A percentile compares a stretch with the other conserved stretches of the same genome.
These are phyloP conservation scores for Auanema freiburgensis DNA, from an alignment of 2,888 invertebrate genomes.

Conservation along the genomic window DNA sequence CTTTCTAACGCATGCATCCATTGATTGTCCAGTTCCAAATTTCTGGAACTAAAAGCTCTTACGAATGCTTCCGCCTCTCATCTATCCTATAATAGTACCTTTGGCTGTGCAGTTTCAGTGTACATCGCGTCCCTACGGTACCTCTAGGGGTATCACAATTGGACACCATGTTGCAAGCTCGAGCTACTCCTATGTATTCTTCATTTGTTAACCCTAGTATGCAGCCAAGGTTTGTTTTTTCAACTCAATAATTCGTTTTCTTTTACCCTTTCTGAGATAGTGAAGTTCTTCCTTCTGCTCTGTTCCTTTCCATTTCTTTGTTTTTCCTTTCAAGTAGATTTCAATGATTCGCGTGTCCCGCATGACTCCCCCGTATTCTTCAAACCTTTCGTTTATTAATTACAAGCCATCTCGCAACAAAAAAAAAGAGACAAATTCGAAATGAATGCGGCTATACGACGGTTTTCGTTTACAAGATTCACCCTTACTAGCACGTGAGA, in stretches of 20 bases:
- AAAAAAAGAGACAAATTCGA: too few species aligned
- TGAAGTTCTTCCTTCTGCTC: too few species aligned
- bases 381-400: too few species aligned
- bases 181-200: conserved; percentile 14
- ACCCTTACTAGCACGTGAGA: too few species aligned
- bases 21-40: background rate
- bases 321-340: too few species aligned
- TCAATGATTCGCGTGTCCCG: too few species aligned
- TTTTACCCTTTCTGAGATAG: too few species aligned
- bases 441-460: too few species aligned
- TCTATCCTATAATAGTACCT: conserved; percentile 1
- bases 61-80: background rate
- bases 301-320: too few species aligned
- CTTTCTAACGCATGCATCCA: background rate
- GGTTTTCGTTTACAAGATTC: too few species aligned
- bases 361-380: too few species aligned
- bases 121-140: conserved; percentile 13
- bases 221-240: conserved; percentile 9
- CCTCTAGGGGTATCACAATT: background rate
- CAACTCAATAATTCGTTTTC: conserved; percentile 1
- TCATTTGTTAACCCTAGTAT: conserved; percentile 18
- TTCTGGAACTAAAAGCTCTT: background rate
- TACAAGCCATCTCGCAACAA: too few species aligned
- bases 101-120: conserved; percentile 23
- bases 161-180: background rate